Percentiles rank a stretch among this genome's conserved stretches.
Evolutionary conservation across 2,888 invertebrate species (phyloP).

Genomic region (Mamestra brassicae): DNA sequence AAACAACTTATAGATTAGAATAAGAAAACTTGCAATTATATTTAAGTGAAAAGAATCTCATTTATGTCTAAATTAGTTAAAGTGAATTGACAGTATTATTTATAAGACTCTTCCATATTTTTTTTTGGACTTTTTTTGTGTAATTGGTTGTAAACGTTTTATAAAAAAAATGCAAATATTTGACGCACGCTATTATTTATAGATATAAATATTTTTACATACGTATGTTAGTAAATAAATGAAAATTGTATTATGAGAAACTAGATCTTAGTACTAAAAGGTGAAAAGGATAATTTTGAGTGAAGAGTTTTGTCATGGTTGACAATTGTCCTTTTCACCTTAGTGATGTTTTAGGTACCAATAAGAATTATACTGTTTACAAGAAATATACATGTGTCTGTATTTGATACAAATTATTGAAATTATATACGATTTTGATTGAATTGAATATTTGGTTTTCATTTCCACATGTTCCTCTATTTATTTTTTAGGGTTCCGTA

Average conservation of each 20-base stretch:
- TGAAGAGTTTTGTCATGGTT: conserved; percentile 1
- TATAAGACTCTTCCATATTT: conserved; percentile 42
- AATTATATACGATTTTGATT: conserved; percentile 61
- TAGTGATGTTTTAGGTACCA: conserved; percentile 7
- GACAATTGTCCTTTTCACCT: conserved; percentile 42
- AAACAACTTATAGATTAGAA: no score
- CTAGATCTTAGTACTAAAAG: neutral
- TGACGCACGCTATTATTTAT: neutral
- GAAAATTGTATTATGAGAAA: conserved; percentile 15
- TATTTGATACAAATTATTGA: conserved; percentile 62
- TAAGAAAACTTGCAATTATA: conserved; percentile 23
- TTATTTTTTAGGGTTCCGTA: neutral
- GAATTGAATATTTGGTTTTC: conserved; percentile 16
- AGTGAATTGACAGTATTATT: conserved; percentile 64
- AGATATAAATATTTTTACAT: neutral
- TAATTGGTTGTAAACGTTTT: conserved; percentile 42
- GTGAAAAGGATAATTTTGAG: conserved; percentile 23
- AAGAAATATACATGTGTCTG: conserved; percentile 52
- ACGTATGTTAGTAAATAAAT: conserved; percentile 11
- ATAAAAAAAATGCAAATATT: conserved; percentile 8
- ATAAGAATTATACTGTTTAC: conserved; percentile 54
- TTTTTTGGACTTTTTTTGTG: conserved; percentile 27
- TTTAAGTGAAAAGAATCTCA: conserved; percentile 12
- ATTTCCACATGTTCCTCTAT: neutral
- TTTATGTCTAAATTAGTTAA: conserved; percentile 35